Evolutionary conservation across 1,140 invertebrate genomes (phyloP).

Genomic region (Drosophila willistoni): DNA sequence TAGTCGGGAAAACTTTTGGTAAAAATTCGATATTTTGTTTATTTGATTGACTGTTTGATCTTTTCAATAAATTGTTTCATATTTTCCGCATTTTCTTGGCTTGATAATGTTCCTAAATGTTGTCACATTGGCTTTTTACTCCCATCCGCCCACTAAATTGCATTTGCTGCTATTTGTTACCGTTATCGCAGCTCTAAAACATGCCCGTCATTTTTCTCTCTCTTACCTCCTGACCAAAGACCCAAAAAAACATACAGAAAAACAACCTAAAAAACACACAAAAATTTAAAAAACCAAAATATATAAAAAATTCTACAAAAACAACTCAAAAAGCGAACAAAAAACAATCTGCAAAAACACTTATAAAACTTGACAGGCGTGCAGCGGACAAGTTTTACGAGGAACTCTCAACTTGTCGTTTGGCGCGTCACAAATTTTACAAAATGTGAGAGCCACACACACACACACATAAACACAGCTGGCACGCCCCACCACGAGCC

Average conservation of each 20-base stretch:
- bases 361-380: conserved; percentile 79
- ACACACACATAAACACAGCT: conserved; percentile 27
- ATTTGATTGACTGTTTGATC: not conserved
- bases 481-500: conserved; percentile 28
- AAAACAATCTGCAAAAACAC: conserved; percentile 77
- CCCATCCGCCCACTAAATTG: conserved; percentile 59
- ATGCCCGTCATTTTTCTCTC: conserved; percentile 43
- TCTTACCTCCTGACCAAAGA: not conserved
- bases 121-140: not conserved
- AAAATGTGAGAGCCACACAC: conserved; percentile 18
- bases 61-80: not conserved
- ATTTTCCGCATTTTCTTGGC: not conserved
- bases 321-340: conserved; percentile 41
- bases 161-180: conserved; percentile 48
- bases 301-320: conserved; percentile 32
- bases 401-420: conserved; percentile 45
- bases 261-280: conserved; percentile 26
- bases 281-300: not conserved
- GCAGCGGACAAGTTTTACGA: conserved; percentile 75
- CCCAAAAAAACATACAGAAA: not conserved
- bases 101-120: not conserved
- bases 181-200: conserved; percentile 61
- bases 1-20: too few relatives aligned
- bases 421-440: conserved; percentile 60
- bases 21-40: too few relatives aligned